Evolutionary conservation across 1,140 invertebrate species (phyloP).

Genomic region (Leptinotarsa undecemlineata): DNA sequence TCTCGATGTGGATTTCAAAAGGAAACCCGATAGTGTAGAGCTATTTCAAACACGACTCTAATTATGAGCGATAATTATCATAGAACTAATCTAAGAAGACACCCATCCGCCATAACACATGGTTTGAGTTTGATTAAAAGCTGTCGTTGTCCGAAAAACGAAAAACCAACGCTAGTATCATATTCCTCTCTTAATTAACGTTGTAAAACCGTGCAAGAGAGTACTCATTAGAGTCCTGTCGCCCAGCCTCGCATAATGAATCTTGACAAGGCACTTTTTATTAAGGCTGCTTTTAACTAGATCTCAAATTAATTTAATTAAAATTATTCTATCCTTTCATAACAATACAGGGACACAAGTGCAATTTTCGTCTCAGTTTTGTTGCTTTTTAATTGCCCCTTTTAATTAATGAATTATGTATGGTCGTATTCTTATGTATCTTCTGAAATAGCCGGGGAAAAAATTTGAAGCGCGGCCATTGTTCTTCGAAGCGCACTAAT

Average conservation of each 20-base stretch:
- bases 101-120: constrained; percentile 21
- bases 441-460: constrained; percentile 10
- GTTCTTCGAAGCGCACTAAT: constrained; percentile 14
- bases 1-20: background rate
- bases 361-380: constrained; percentile 29
- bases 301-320: constrained; percentile 55
- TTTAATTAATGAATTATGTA: constrained; percentile 33
- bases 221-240: constrained; percentile 54
- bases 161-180: constrained; percentile 49
- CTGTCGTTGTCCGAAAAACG: constrained; percentile 43
- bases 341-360: constrained; percentile 27
- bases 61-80: background rate
- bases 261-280: constrained; percentile 54
- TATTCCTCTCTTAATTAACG: constrained; percentile 54
- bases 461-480: constrained; percentile 14
- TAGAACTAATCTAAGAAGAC: constrained; percentile 8
- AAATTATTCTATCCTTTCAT: constrained; percentile 43
- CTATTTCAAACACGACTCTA: background rate
- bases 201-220: constrained; percentile 52
- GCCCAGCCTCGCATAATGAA: constrained; percentile 53
- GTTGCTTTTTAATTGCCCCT: constrained; percentile 32
- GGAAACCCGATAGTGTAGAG: background rate
- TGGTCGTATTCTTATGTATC: constrained; percentile 22
- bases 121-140: constrained; percentile 37
- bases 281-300: constrained; percentile 52